A percentile compares a stretch with the other conserved stretches of the same genome.
Evolutionary conservation across 2,888 invertebrate species (phyloP).

Genomic region (Lasius platythorax): DNA sequence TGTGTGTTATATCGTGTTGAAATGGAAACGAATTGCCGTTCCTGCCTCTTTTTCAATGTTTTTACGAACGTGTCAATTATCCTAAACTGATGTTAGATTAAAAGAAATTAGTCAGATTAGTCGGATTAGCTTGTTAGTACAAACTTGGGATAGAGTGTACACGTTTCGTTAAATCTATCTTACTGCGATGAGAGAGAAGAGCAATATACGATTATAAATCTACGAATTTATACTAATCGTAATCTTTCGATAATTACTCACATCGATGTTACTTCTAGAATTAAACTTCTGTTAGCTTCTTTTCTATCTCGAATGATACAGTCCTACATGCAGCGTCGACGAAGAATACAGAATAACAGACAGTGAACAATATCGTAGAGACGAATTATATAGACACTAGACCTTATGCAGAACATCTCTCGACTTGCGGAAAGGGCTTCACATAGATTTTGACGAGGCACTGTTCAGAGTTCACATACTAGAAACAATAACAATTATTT

Average conservation of each 20-base stretch:
- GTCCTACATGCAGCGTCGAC: constrained; percentile 74
- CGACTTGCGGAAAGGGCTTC: constrained; percentile 78
- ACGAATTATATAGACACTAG: constrained; percentile 77
- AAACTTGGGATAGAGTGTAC: background rate
- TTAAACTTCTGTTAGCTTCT: background rate
- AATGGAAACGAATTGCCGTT: background rate
- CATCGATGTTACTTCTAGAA: constrained; percentile 8
- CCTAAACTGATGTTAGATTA: background rate
- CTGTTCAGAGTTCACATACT: constrained; percentile 83
- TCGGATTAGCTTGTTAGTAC: background rate
- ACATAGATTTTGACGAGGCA: constrained; percentile 84
- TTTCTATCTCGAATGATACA: background rate
- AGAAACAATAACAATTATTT: constrained; percentile 83
- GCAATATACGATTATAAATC: background rate
- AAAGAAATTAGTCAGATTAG: constrained; percentile 4
- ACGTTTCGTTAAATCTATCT: constrained; percentile 10
- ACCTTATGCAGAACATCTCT: constrained; percentile 75
- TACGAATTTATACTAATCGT: background rate
- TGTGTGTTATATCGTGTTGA: background rate
- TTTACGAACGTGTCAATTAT: background rate
- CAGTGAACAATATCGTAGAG: constrained; percentile 59
- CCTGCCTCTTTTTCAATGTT: background rate
- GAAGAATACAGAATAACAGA: constrained; percentile 78
- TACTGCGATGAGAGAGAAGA: background rate
- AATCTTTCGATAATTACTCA: background rate